These are phyloP conservation scores for Sinocyclocheilus anophthalmus DNA, from an alignment of 2,113 vertebrate species.

Conservation along the genomic window DNA sequence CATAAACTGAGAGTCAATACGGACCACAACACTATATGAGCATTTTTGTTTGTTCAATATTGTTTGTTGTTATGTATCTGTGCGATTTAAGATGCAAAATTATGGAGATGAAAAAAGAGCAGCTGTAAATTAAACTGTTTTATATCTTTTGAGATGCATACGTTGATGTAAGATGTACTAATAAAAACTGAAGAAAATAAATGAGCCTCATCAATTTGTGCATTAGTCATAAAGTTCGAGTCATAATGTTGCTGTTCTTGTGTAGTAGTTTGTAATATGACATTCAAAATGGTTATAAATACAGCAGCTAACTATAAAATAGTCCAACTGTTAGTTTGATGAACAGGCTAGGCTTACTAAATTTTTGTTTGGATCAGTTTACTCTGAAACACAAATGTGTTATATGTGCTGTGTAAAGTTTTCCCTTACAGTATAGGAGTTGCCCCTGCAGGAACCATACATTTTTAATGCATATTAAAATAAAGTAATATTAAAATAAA, in stretches of 20 bases:
- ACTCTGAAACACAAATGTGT: too few relatives aligned
- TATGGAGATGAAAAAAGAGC: constrained; percentile 30
- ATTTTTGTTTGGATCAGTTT: neutral
- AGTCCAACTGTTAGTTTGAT: neutral
- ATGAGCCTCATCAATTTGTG: neutral
- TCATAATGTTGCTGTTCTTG: neutral
- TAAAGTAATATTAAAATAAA: too few relatives aligned
- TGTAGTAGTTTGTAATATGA: too few relatives aligned
- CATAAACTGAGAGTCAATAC: constrained; percentile 4
- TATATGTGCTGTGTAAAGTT: too few relatives aligned
- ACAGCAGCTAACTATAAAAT: neutral
- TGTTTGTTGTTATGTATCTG: constrained; percentile 45
- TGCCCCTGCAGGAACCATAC: too few relatives aligned
- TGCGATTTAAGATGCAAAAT: constrained; percentile 22
- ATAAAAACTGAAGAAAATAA: constrained; percentile 36
- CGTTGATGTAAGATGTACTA: constrained; percentile 47
- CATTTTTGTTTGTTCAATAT: constrained; percentile 40
- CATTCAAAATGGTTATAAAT: neutral
- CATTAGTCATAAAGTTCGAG: neutral
- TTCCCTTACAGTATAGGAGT: too few relatives aligned
- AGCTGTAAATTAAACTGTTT: constrained; percentile 52
- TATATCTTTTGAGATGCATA: constrained; percentile 55
- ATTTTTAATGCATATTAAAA: too few relatives aligned
- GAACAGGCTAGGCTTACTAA: neutral
- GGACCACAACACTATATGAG: constrained; percentile 34